Base-by-base conservation (phyloP, 2,113 vertebrate genomes). In the Charadrius vociferus region DNA sequence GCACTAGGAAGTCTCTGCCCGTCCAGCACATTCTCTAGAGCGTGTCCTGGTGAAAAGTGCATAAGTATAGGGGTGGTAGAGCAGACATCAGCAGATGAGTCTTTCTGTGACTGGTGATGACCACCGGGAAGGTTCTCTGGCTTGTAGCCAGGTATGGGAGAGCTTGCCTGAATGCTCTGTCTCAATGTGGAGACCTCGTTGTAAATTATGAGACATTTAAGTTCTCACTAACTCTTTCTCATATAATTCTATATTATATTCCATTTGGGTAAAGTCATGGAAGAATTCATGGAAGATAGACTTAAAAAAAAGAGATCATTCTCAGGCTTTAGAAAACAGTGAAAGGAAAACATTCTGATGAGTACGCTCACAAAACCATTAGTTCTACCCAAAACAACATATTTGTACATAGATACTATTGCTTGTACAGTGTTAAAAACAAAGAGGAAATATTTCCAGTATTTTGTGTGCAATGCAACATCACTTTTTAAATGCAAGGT, bases 131-230 rank as follows among this genome's bases (percentile, higher is more conserved):
- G 20, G 27, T 15, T 53, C 17, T 73, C 49, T 58, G 58, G 39
- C 24, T 84, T 66, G 34, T n/a, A 56, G 37, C 8, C 21, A 58
- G 37, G 22, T 41, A 66, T 2, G 6, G 14, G 9, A 47, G 26
- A 49, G 12, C 20, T 19, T 37, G 10, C 30, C 53, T 53, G 11
- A 75, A 53, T 5, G 10, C 15, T 36, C 39, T 39, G 20, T 12
- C 55, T 49, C 55, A 19, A 2, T 14, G n/a, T 1, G 0, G 72
- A 61, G 41, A 8, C 24, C 61, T 74, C 7, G 0, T 1, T 7
- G 27, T 9, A 66, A 90, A 41, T 17, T 11, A 22, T 9, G 17
- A 79, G 37, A 55, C 14, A 4, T 8, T 20, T 9, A 32, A 5
- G 2, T 7, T 52, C 18, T 56, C 63, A 49, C 23, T n/a, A 2